These are phyloP conservation scores for Platysteira castanea DNA, from an alignment of 2,113 vertebrate species.

Conservation along the genomic window DNA sequence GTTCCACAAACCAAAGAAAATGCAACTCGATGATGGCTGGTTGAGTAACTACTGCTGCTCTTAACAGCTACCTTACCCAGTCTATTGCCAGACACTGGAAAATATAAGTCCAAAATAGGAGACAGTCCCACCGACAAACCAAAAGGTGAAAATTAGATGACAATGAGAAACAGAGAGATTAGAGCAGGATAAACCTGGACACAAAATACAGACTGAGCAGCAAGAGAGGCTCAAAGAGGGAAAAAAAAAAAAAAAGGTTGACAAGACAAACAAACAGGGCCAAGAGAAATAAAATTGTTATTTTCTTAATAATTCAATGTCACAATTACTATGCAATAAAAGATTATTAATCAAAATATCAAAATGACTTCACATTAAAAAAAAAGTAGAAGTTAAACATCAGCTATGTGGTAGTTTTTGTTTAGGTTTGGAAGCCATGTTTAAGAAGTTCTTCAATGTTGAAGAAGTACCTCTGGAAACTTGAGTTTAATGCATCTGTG, in stretches of 20 bases:
- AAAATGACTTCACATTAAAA: background rate
- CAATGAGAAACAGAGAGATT: background rate
- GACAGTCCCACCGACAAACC: background rate
- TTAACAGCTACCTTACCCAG: background rate
- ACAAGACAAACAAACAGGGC: background rate
- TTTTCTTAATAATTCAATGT: background rate
- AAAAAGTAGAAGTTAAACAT: background rate
- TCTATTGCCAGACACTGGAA: background rate
- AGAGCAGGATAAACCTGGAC: background rate
- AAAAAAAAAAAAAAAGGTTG: background rate
- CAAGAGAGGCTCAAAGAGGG: background rate
- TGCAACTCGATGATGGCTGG: background rate
- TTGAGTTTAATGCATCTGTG: background rate
- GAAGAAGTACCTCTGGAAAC: background rate
- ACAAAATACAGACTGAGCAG: background rate
- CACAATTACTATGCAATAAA: background rate
- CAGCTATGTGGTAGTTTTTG: background rate
- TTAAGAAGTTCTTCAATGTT: background rate
- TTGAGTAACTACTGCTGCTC: background rate
- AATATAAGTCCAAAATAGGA: background rate
- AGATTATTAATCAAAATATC: background rate
- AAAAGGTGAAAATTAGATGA: background rate
- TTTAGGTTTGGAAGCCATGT: background rate
- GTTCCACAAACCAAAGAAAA: background rate
- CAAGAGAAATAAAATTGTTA: background rate